phyloP scores from a whole-genome alignment of 2,888 invertebrate genomes.

The Pegoplata infirma region DNA sequence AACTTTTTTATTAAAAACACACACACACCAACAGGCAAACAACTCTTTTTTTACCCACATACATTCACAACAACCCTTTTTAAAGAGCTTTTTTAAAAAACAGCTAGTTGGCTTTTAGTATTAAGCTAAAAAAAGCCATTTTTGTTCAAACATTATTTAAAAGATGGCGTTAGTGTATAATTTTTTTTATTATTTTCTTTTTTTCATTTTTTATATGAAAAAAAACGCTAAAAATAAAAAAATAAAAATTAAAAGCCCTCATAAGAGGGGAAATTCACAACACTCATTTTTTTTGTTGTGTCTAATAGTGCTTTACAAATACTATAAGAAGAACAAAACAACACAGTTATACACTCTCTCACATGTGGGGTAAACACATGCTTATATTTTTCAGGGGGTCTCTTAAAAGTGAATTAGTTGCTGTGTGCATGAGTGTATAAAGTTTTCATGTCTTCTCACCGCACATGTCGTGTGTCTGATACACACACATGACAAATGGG shows the following conservation, averaged over 20 bases:
- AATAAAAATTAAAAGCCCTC: conserved; percentile 60
- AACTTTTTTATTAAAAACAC: neutral
- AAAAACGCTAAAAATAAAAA: conserved; percentile 62
- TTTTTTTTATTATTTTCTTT: conserved; percentile 59
- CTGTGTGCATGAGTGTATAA: neutral
- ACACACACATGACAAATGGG: neutral
- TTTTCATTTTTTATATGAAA: conserved; percentile 33
- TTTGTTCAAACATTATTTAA: conserved; percentile 63
- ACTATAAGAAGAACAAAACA: neutral
- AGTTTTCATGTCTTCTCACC: conserved; percentile 4
- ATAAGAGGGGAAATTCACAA: conserved; percentile 41
- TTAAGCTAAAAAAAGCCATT: conserved; percentile 69
- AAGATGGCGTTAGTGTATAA: conserved; percentile 69
- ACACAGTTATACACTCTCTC: neutral
- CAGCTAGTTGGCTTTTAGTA: conserved; percentile 63
- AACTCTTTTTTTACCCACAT: conserved; percentile 37
- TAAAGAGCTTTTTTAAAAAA: conserved; percentile 62
- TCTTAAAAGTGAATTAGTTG: neutral
- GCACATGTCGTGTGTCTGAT: conserved; percentile 5
- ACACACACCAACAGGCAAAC: neutral
- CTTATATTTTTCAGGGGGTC: neutral
- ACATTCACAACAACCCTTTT: conserved; percentile 59
- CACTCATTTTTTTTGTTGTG: neutral
- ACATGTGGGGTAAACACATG: neutral
- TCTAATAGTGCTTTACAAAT: neutral